Base-by-base conservation (phyloP, 2,888 invertebrate genomes). In the Sepiola atlantica region DNA sequence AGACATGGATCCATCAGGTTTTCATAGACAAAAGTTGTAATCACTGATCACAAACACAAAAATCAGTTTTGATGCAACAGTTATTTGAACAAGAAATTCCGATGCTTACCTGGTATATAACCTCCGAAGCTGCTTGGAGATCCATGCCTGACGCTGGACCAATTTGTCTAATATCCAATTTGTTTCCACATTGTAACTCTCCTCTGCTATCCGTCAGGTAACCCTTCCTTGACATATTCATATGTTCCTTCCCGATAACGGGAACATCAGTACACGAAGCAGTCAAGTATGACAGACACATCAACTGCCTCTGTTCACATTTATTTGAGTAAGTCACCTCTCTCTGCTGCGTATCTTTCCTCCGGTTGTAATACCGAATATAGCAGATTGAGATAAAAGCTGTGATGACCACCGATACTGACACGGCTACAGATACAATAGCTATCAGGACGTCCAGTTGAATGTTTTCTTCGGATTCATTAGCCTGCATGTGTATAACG, bases 161-260 rank as follows among this genome's bases (percentile, higher is more conserved):
- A 32, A 77, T 77, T 77, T 77, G 77, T 77, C 77, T 77, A 77
- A 77, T 77, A 77, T 77, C 77, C 77, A 77, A n/a, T 77, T 77
- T 77, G n/a, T 77, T n/a, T 77, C n/a, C n/a, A 32, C 32, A n/a
- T 77, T 77, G 77, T 77, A n/a, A 77, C n/a, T n/a, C 77, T 77
- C 61, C 28, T 77, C 77, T 77, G n/a, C 16, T 77, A 16, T 77
- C 77, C 16, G n/a, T 77, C n/a, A 77, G n/a, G 77, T 77, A 77
- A 77, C 77, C 32, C n/a, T 77, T 77, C n/a, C 77, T 77, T 77
- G 77, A 77, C n/a, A 77, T 77, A n/a, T 77, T n/a, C 77, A 77
- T 1, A n/a, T 77, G 77, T 77, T 77, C 77, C 32, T n/a, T 77
- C 32, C 32, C 77, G n/a, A 77, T n/a, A 32, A 77, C 77, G n/a